Percentiles rank a stretch among this genome's conserved stretches.
Evolutionary conservation across 2,797 vertebrate species (phyloP).

Genomic region (Microhierax caerulescens): DNA sequence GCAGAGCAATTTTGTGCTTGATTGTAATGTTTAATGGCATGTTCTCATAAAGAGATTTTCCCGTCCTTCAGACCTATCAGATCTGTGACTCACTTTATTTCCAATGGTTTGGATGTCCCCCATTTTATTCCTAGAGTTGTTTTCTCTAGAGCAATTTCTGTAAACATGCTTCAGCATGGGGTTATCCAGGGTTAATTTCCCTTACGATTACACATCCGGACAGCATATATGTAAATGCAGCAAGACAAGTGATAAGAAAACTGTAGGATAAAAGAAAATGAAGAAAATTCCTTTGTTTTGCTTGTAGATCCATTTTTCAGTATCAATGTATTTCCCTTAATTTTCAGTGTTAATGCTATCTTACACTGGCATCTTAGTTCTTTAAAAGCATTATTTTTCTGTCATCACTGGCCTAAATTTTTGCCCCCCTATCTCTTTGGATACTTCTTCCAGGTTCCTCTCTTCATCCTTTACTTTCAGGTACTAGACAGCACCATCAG

Average conservation of each 20-base stretch:
- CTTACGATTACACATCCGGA: slow-evolving; percentile 44
- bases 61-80: slow-evolving; percentile 36
- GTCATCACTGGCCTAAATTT: background rate
- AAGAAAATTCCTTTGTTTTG: background rate
- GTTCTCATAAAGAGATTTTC: slow-evolving; percentile 54
- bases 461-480: background rate
- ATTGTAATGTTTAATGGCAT: slow-evolving; percentile 63
- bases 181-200: slow-evolving; percentile 54
- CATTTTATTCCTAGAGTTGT: slow-evolving; percentile 39
- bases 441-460: background rate
- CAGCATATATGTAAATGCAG: slow-evolving; percentile 24
- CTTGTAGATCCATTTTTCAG: background rate
- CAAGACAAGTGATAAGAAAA: slow-evolving; percentile 24
- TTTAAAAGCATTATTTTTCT: background rate
- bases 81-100: slow-evolving; percentile 54
- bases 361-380: background rate
- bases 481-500: background rate
- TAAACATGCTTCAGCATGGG: slow-evolving; percentile 4
- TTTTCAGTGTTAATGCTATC: background rate
- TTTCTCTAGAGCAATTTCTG: slow-evolving; percentile 52
- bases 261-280: background rate
- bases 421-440: background rate
- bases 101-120: background rate
- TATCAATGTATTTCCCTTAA: background rate
- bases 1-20: slow-evolving; percentile 54